Conservation (phyloP, 2,888 invertebrate species). For the Chorisops tibialis region DNA sequence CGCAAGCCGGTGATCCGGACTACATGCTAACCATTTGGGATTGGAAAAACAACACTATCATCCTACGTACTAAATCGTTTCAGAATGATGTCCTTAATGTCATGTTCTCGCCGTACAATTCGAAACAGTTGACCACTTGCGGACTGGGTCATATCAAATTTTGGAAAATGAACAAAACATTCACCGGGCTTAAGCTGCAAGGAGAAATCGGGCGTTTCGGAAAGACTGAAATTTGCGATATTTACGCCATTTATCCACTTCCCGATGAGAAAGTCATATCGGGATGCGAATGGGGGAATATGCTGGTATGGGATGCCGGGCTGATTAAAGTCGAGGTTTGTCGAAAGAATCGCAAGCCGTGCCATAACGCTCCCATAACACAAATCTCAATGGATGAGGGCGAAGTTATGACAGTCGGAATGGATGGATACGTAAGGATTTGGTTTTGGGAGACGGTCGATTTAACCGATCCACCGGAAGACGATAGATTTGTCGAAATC, state of each 20-base stretch:
- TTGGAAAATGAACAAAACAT: conserved; percentile 90
- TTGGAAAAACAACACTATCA: conserved; percentile 73
- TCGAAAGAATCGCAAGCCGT: conserved; percentile 65
- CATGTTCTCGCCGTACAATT: conserved; percentile 76
- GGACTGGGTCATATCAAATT: conserved; percentile 81
- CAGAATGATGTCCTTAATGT: conserved; percentile 76
- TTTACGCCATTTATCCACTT: conserved; percentile 78
- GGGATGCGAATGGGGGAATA: conserved; percentile 87
- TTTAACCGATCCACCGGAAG: conserved; percentile 77
- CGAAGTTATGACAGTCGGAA: conserved; percentile 54
- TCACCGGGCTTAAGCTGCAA: conserved; percentile 86
- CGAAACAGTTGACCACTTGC: conserved; percentile 74
- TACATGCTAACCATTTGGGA: conserved; percentile 86
- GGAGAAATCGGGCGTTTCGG: conserved; percentile 88
- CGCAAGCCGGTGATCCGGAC: conserved; percentile 76
- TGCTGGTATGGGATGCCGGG: conserved; percentile 87
- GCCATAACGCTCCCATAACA: conserved; percentile 71
- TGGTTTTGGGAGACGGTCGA: conserved; percentile 95
- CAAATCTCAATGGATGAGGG: conserved; percentile 44
- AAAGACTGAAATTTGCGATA: conserved; percentile 87
- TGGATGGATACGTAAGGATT: conserved; percentile 74
- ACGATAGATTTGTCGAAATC: conserved; percentile 73
- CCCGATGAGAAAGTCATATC: conserved; percentile 87
- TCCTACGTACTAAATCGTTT: conserved; percentile 77
- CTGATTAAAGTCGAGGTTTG: conserved; percentile 81